Base-by-base conservation (phyloP, 1,140 invertebrate genomes). In the Pinna nobilis region DNA sequence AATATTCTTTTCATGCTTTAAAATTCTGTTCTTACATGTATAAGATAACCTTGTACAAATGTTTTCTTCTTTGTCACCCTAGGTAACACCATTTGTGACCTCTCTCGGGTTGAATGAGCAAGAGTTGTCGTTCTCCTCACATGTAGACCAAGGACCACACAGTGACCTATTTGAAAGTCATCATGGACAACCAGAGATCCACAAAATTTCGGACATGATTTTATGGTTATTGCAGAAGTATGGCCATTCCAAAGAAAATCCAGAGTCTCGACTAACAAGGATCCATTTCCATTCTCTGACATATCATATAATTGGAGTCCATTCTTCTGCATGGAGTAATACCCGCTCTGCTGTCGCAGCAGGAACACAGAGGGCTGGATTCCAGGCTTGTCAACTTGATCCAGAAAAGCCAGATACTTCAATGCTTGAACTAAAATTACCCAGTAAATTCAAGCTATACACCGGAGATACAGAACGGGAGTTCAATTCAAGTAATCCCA, bases 271-370 rank as follows among this genome's bases (percentile, higher is more conserved):
- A 39, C 82, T 91, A 20, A 88, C 89, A 6, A 76, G 90, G 57
- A 86, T 91, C 39, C 90, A 91, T 77, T 90, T 90, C 69, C 89
- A 90, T 70, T 90, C 86, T 20, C 80, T 91, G n/a, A 90, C 89
- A 13, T 91, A 88, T 74, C 90, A 91, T 76, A 87, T 91, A 37
- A 84, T 89, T 53, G 89, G 87, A 32, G 75, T 73, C 50, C 74
- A 86, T 33, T 70, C 78, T 15, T 79, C 77, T 18, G 82, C 84
- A 11, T 91, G 90, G 90, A 75, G 75, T 15, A 91, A 91, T 71
- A 78, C 84, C 28, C 79, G 79, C 7, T 84, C 87, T 6, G 89
- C 89, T 18, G 81, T 89, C 11, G 88, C 88, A 39, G 90, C 90
- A 5, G 90, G 90, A 20, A 86, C 90, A 1, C 76, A 86, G 70